These are phyloP conservation scores for Cygnus olor DNA, from an alignment of 2,797 vertebrate genomes.

Conservation along the genomic window DNA sequence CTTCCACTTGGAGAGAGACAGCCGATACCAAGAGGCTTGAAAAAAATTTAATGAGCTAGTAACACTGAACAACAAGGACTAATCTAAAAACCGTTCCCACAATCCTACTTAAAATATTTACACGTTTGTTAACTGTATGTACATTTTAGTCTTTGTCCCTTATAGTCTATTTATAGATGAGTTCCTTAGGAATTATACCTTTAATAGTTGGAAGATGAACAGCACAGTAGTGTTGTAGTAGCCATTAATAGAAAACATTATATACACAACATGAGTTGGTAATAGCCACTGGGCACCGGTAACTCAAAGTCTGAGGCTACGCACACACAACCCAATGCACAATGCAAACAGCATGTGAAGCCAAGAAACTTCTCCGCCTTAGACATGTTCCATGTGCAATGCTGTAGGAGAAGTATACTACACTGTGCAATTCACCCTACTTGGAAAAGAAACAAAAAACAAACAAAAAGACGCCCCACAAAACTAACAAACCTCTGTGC, in stretches of 20 bases:
- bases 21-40: slow-evolving; percentile 44
- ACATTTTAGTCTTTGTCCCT: neutral
- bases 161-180: slow-evolving; percentile 10
- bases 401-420: neutral
- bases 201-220: neutral
- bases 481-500: neutral
- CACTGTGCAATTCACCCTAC: neutral
- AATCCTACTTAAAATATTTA: slow-evolving; percentile 57
- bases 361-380: neutral
- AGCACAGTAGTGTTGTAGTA: neutral
- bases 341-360: neutral
- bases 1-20: neutral
- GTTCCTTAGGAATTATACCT: slow-evolving; percentile 52
- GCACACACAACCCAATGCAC: neutral
- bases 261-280: neutral
- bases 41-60: slow-evolving; percentile 63
- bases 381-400: neutral
- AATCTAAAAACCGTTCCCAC: slow-evolving; percentile 44
- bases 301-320: neutral
- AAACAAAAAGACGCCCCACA: too few species aligned
- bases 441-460: neutral
- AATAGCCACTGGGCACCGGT: neutral
- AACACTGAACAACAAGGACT: slow-evolving; percentile 35
- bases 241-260: neutral
- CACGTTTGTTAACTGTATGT: slow-evolving; percentile 17